Percentiles rank a stretch among this genome's conserved stretches.
Conservation (phyloP, 2,888 invertebrate species). For the Pegoplata infirma region DNA sequence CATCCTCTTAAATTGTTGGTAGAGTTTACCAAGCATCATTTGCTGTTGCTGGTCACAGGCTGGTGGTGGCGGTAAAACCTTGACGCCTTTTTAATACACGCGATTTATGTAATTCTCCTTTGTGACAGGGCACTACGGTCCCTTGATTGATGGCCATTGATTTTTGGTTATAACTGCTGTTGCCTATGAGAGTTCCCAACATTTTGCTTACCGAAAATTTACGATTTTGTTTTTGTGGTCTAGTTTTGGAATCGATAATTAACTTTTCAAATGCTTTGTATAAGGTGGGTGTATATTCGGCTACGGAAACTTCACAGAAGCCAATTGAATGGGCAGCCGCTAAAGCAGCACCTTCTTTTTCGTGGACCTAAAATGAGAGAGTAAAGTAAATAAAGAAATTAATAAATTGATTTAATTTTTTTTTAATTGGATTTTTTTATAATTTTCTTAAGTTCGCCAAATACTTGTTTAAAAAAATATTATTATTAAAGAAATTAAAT, state of each 20-base stretch:
- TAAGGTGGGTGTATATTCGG: constrained; percentile 86
- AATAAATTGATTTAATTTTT: constrained; percentile 1
- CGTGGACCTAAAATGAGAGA: constrained; percentile 81
- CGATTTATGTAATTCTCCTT: constrained; percentile 81
- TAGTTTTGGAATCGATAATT: constrained; percentile 83
- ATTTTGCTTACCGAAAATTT: constrained; percentile 89
- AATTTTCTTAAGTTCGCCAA: too few relatives aligned
- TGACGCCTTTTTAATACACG: constrained; percentile 80
- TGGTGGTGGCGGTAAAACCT: constrained; percentile 82
- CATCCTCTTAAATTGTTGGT: constrained; percentile 20
- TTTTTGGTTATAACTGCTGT: constrained; percentile 67
- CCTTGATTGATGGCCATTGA: constrained; percentile 78
- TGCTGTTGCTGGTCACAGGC: constrained; percentile 83
- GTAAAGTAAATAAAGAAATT: background rate
- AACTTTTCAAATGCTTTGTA: constrained; percentile 86
- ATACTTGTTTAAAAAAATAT: too few relatives aligned
- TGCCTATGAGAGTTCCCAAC: constrained; percentile 80
- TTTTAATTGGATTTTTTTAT: too few relatives aligned
- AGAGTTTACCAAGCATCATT: constrained; percentile 57
- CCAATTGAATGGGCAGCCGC: constrained; percentile 85
- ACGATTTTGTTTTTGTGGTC: constrained; percentile 81
- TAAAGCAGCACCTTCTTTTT: constrained; percentile 84
- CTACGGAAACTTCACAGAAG: constrained; percentile 90
- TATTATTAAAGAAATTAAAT: too few relatives aligned
- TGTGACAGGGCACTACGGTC: constrained; percentile 82